Evolutionary conservation across 2,888 invertebrate genomes (phyloP), one percentile per base, ranked within the genome.

Genomic region (Didymodactylos carnosus): DNA sequence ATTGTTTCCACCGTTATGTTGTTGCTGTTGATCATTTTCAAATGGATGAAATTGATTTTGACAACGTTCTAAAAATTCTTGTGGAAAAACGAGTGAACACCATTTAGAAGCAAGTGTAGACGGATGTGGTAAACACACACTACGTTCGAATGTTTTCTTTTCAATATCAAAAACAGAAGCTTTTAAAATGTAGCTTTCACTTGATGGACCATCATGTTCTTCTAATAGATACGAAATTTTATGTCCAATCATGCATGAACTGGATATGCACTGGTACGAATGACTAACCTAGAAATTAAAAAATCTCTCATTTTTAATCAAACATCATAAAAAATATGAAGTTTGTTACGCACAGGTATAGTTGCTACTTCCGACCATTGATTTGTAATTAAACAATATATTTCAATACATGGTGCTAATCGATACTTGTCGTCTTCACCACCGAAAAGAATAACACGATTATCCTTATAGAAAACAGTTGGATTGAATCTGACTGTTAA

Each of bases 371-470:
- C 74, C 5, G 53, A 41, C 74, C 74, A 74, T 71, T 74, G 74
- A 35, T 27, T 14, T 23, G 53, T 74, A n/a, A 39, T 11, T 19
- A 71, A 46, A 69, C 71, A 71, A 69, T 71, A 74, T 35, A 71
- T 46, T 43, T 74, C 74, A 41, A 74, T 74, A 62, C 74, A 74
- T 35, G 74, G 74, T 23, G 74, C 74, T 19, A 74, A 27, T 7
- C 74, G 74, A 41, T 62, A 74, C 25, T 74, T 74, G 29, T 74
- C 74, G 41, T 74, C 74, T 71, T 74, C 74, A 25, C 74, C 74
- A 39, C 70, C 74, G 46, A 74, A 74, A 16, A 74, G 4, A 53
- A 74, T 71, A 29, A 74, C 39, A 71, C 53, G 71, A 19, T 41
- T 53, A 43, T 71, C 35, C 16, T 40, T 40, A 69, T 71, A 71